phyloP scores from a whole-genome alignment of 2,888 invertebrate species.

The Macrosiphum euphorbiae region DNA sequence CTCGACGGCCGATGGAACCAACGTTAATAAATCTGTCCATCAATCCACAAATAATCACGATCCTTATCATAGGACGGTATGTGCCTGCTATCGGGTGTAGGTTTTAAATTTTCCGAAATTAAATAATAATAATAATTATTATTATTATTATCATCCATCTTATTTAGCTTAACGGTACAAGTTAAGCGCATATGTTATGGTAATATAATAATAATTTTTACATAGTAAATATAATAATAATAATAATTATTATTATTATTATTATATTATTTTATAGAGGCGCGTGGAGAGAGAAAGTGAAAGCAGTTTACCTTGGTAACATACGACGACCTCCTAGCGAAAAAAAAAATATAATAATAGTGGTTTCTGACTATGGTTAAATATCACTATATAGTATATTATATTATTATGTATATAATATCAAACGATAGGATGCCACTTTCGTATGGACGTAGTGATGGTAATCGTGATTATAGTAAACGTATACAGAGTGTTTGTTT shows the following conservation, averaged over 20 bases:
- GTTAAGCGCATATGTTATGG: background rate
- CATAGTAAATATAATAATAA: background rate
- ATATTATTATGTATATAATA: slow-evolving; percentile 33
- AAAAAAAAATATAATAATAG: slow-evolving; percentile 32
- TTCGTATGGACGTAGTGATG: slow-evolving; percentile 8
- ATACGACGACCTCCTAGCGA: slow-evolving; percentile 45
- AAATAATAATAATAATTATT: background rate
- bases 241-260: background rate
- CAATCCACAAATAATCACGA: background rate
- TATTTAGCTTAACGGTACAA: slow-evolving; percentile 18
- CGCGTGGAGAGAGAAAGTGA: slow-evolving; percentile 60
- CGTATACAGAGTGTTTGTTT: slow-evolving; percentile 8
- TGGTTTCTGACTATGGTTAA: slow-evolving; percentile 39
- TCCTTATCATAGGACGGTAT: background rate
- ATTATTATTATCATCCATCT: background rate
- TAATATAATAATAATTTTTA: background rate
- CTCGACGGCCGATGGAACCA: background rate
- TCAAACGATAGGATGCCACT: slow-evolving; percentile 31
- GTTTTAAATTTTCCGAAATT: background rate
- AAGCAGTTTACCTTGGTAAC: slow-evolving; percentile 61
- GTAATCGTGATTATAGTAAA: background rate
- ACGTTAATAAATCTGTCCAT: background rate
- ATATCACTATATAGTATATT: too few species aligned
- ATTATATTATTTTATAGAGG: background rate
- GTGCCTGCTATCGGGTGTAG: background rate